Percentiles rank a stretch among this genome's conserved stretches.
These are phyloP conservation scores for Amiota communis DNA, from an alignment of 2,888 invertebrate genomes.

Conservation along the genomic window DNA sequence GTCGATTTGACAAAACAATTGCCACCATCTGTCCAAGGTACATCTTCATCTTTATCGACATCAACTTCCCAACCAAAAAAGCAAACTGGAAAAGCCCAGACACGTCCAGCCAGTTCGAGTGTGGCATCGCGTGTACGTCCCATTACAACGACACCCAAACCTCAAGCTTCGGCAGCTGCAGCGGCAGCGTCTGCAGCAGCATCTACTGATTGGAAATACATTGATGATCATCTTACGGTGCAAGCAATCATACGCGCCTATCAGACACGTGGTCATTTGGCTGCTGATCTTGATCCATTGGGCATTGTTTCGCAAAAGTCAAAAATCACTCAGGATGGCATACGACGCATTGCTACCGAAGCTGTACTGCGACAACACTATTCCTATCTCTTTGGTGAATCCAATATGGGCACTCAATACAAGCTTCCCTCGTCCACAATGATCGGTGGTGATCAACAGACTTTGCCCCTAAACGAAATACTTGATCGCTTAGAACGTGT, in stretches of 20 bases:
- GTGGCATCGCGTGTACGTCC: not conserved
- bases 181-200: constrained; percentile 32
- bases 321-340: constrained; percentile 43
- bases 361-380: constrained; percentile 57
- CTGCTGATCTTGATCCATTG: constrained; percentile 86
- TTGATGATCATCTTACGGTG: constrained; percentile 96
- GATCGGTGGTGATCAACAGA: constrained; percentile 91
- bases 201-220: constrained; percentile 84
- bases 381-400: constrained; percentile 51
- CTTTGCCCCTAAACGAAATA: constrained; percentile 92
- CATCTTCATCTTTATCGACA: not conserved
- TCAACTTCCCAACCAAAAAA: not conserved
- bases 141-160: not conserved
- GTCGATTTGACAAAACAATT: too few relatives aligned
- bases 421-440: constrained; percentile 97
- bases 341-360: constrained; percentile 48
- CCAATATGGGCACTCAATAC: constrained; percentile 94
- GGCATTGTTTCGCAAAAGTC: constrained; percentile 74
- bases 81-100: not conserved
- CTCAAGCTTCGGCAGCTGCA: not conserved
- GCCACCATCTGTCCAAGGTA: not conserved
- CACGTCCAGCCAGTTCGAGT: not conserved
- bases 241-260: constrained; percentile 98
- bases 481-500: constrained; percentile 89
- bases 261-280: constrained; percentile 85